Evolutionary conservation across 2,888 invertebrate species (phyloP).

Genomic region (Scaptomyza caliginosa): DNA sequence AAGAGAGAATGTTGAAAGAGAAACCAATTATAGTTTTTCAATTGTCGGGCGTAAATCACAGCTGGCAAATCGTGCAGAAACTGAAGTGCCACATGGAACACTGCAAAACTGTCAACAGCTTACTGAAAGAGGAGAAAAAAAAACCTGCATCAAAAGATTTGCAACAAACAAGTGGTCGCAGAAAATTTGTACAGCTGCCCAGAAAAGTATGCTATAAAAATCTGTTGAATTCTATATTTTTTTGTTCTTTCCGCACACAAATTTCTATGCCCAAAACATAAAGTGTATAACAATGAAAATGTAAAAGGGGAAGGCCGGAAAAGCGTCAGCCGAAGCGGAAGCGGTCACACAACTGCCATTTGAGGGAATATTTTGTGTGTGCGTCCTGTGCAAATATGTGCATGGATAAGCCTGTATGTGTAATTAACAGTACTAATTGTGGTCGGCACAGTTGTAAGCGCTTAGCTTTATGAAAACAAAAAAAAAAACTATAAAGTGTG

Average conservation of each 20-base stretch:
- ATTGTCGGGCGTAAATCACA: slow-evolving; percentile 58
- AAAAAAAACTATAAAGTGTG: background rate
- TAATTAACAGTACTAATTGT: slow-evolving; percentile 53
- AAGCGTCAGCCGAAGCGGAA: slow-evolving; percentile 11
- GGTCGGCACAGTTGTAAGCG: slow-evolving; percentile 26
- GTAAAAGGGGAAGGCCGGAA: background rate
- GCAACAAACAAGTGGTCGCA: slow-evolving; percentile 38
- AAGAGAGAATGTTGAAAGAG: slow-evolving; percentile 1
- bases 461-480: slow-evolving; percentile 1
- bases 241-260: background rate
- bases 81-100: slow-evolving; percentile 24
- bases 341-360: slow-evolving; percentile 30
- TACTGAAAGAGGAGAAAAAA: no score
- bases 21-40: slow-evolving; percentile 67
- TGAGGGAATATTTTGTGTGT: slow-evolving; percentile 4
- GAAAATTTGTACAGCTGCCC: slow-evolving; percentile 12
- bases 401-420: slow-evolving; percentile 23
- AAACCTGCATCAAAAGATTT: background rate
- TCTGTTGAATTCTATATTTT: slow-evolving; percentile 2
- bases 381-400: slow-evolving; percentile 1
- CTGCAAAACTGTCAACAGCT: slow-evolving; percentile 35
- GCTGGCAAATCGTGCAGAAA: slow-evolving; percentile 46
- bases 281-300: slow-evolving; percentile 49
- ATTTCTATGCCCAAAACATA: slow-evolving; percentile 15
- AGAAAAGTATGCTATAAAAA: slow-evolving; percentile 54